Conservation (phyloP, 2,888 invertebrate species). For the Cryptus viduatorius region DNA sequence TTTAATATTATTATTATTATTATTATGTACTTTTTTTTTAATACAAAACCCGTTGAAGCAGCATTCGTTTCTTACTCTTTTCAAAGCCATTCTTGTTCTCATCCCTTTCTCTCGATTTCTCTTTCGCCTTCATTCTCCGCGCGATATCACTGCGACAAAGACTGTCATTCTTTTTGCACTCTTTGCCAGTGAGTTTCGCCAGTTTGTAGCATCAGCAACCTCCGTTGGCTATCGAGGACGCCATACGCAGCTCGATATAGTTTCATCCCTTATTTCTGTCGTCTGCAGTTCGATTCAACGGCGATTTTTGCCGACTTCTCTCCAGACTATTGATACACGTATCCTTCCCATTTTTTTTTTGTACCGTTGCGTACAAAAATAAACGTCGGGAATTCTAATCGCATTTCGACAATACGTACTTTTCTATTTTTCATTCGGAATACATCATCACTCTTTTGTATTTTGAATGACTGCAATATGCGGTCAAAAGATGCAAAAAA, state of each 20-base stretch:
- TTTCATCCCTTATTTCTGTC: constrained; percentile 44
- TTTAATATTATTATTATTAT: background rate
- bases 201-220: background rate
- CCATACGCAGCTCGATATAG: constrained; percentile 17
- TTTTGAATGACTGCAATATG: too few relatives aligned
- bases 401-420: background rate
- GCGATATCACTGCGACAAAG: constrained; percentile 7
- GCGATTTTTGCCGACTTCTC: background rate
- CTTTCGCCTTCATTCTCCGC: background rate
- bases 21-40: background rate
- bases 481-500: too few relatives aligned
- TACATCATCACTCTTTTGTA: background rate
- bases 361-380: background rate
- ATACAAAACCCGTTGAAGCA: constrained; percentile 11
- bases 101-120: constrained; percentile 1
- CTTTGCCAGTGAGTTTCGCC: constrained; percentile 18
- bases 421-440: background rate
- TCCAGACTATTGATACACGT: constrained; percentile 13
- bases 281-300: constrained; percentile 39
- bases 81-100: background rate
- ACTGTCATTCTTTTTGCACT: constrained; percentile 27
- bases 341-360: background rate
- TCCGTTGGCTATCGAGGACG: constrained; percentile 7
- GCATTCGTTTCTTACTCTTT: constrained; percentile 11
- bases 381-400: constrained; percentile 15